These are phyloP conservation scores for Enteromius argenteus DNA, from an alignment of 2,797 vertebrate genomes.

Conservation along the genomic window DNA sequence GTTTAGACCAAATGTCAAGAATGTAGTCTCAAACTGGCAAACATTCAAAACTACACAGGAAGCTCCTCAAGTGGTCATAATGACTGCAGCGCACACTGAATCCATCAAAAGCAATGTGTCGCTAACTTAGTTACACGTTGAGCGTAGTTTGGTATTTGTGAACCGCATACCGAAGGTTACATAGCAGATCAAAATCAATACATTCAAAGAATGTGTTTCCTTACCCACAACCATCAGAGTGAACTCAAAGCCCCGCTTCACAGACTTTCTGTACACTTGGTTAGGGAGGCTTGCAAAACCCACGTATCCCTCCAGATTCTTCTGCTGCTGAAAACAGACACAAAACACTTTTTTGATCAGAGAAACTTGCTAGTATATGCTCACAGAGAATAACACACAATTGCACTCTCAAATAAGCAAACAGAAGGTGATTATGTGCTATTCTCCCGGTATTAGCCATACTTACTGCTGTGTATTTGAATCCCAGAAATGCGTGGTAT, in stretches of 20 bases:
- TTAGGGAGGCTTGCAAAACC: slow-evolving; percentile 99
- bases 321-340: slow-evolving; percentile 87
- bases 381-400: not conserved
- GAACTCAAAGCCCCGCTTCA: slow-evolving; percentile 99
- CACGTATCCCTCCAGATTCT: slow-evolving; percentile 98
- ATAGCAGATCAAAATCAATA: not conserved
- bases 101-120: not conserved
- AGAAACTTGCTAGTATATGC: slow-evolving; percentile 17
- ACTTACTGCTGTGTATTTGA: slow-evolving; percentile 78
- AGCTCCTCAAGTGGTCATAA: slow-evolving; percentile 29
- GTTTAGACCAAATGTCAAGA: slow-evolving; percentile 54
- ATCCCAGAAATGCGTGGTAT: slow-evolving; percentile 14
- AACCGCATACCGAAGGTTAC: not conserved
- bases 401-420: not conserved
- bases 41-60: slow-evolving; percentile 54
- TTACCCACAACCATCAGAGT: slow-evolving; percentile 99
- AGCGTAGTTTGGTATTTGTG: not conserved
- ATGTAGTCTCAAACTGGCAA: slow-evolving; percentile 50
- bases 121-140: not conserved
- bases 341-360: slow-evolving; percentile 26
- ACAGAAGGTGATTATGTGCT: not conserved
- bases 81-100: not conserved
- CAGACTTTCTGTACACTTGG: slow-evolving; percentile 98
- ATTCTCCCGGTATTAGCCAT: slow-evolving; percentile 21
- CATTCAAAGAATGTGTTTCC: slow-evolving; percentile 54